Percentiles rank a stretch among this genome's conserved stretches.
Conservation (phyloP, 2,113 vertebrate species). For the Entosphenus tridentatus region DNA sequence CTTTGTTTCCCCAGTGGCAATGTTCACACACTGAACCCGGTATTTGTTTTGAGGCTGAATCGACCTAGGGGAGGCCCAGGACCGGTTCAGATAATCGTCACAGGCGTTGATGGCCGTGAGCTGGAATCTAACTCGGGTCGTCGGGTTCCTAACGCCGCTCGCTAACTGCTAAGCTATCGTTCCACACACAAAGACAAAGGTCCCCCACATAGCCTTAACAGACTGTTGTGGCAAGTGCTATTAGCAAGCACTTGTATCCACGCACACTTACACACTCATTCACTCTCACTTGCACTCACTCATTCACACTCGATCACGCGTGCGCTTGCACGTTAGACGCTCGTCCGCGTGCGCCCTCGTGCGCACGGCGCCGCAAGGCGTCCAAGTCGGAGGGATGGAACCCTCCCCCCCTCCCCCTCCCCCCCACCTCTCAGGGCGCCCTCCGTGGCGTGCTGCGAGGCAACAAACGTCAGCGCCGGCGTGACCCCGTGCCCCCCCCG, state of each 20-base stretch:
- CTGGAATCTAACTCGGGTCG: not conserved
- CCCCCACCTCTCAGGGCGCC: not conserved
- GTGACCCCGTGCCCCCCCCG: too few relatives aligned
- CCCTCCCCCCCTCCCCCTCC: not conserved
- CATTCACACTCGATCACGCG: not conserved
- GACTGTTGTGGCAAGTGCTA: not conserved
- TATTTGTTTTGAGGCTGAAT: too few relatives aligned
- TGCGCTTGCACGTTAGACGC: not conserved
- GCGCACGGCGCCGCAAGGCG: not conserved
- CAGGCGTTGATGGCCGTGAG: not conserved
- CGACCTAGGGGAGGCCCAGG: too few relatives aligned
- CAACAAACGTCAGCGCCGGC: not conserved
- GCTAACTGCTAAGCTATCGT: not conserved
- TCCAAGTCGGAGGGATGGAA: not conserved
- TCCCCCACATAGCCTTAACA: not conserved
- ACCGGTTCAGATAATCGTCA: not conserved
- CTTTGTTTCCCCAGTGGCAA: too few relatives aligned
- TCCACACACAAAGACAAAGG: not conserved
- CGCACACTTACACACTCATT: not conserved
- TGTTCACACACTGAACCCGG: too few relatives aligned
- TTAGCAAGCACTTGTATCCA: not conserved
- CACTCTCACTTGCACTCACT: not conserved
- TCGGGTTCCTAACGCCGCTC: not conserved
- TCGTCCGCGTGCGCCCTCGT: not conserved
- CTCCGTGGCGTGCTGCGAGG: not conserved